These are phyloP conservation scores for Pipa parva DNA, from an alignment of 2,113 vertebrate genomes.

Conservation along the genomic window DNA sequence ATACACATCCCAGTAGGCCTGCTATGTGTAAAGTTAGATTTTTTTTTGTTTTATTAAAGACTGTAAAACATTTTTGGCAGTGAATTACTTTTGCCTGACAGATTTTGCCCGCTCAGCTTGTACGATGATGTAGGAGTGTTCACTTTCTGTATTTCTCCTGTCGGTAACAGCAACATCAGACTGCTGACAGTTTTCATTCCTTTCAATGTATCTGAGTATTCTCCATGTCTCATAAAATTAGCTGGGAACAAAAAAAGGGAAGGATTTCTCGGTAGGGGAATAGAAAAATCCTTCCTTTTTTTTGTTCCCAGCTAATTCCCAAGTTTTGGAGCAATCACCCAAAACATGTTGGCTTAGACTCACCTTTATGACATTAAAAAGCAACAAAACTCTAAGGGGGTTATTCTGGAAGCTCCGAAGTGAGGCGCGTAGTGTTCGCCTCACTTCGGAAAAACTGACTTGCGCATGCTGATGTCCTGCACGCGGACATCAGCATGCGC, in stretches of 20 bases:
- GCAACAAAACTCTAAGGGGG: too few species aligned
- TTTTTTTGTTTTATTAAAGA: constrained; percentile 22
- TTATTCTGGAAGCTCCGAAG: too few species aligned
- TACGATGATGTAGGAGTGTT: background rate
- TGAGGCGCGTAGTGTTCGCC: too few species aligned
- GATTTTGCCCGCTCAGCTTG: background rate
- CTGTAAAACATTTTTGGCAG: constrained; percentile 36
- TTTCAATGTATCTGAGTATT: background rate
- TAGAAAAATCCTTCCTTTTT: too few species aligned
- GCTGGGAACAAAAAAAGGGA: background rate
- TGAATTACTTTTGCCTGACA: constrained; percentile 8
- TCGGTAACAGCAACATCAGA: background rate
- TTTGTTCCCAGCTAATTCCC: too few species aligned
- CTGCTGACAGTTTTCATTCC: background rate
- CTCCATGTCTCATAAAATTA: too few species aligned
- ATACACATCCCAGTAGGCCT: constrained; percentile 12
- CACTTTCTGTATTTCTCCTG: background rate
- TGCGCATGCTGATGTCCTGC: too few species aligned
- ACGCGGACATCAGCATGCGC: too few species aligned
- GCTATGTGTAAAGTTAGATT: constrained; percentile 30
- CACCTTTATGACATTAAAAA: too few species aligned
- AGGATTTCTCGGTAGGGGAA: background rate
- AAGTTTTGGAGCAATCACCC: background rate
- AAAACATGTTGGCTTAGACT: too few species aligned
- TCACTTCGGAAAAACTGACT: too few species aligned